Percentiles rank a stretch among this genome's conserved stretches.
These are phyloP conservation scores for Notiomystis cincta DNA, from an alignment of 2,113 vertebrate genomes.

Conservation along the genomic window DNA sequence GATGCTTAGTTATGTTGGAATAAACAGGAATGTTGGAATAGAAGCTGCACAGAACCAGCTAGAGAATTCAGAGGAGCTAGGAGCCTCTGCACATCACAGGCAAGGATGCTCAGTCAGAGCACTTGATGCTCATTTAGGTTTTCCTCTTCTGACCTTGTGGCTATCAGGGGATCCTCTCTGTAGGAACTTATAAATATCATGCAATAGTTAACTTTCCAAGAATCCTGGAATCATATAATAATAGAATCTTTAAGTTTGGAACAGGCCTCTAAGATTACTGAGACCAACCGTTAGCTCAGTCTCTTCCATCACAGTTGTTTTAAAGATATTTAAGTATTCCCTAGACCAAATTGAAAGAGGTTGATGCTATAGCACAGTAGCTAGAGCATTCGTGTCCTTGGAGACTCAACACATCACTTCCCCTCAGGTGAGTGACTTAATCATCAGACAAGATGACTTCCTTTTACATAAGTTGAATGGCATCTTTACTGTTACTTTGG, in stretches of 20 bases:
- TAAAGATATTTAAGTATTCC: not conserved
- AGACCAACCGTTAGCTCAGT: not conserved
- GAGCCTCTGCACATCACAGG: not conserved
- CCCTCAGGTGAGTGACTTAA: not conserved
- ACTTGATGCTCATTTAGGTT: not conserved
- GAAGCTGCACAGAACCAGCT: not conserved
- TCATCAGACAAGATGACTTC: not conserved
- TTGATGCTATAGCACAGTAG: not conserved
- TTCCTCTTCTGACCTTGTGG: not conserved
- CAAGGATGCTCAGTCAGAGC: not conserved
- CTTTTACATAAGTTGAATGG: not conserved
- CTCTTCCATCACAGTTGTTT: not conserved
- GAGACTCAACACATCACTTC: not conserved
- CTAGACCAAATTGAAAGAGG: not conserved
- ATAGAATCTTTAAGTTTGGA: not conserved
- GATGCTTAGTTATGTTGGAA: not conserved
- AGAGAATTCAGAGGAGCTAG: not conserved
- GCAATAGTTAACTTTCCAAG: not conserved
- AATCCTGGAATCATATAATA: not conserved
- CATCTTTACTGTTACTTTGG: not conserved
- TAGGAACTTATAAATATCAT: not conserved
- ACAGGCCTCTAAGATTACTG: not conserved
- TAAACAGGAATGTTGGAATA: not conserved
- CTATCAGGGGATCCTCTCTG: accelerated
- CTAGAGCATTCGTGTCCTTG: not conserved